Conservation (phyloP, 1,140 invertebrate species). For the Orchesella cincta region DNA sequence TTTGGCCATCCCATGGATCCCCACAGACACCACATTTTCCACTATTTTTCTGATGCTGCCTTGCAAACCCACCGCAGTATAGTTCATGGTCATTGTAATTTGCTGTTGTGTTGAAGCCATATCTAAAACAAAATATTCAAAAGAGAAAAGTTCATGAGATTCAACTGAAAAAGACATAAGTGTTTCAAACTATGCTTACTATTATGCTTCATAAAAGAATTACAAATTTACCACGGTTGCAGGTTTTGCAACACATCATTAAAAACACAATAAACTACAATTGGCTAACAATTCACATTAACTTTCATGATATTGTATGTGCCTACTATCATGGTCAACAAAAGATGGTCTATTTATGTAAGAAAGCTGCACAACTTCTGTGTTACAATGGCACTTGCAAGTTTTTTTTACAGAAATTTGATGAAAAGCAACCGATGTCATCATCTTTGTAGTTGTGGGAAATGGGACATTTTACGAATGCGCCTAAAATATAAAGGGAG, state of each 20-base stretch:
- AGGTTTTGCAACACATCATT: slow-evolving; percentile 15
- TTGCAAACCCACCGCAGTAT: slow-evolving; percentile 81
- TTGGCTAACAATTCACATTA: slow-evolving; percentile 2
- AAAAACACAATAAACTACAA: not conserved
- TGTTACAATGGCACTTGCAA: not conserved
- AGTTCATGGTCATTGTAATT: slow-evolving; percentile 87
- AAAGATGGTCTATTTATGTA: not conserved
- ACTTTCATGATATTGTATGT: not conserved
- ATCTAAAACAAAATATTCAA: slow-evolving; percentile 54
- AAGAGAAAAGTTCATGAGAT: too few relatives aligned
- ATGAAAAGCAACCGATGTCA: not conserved
- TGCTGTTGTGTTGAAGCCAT: slow-evolving; percentile 65
- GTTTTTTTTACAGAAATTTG: not conserved
- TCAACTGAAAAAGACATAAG: not conserved
- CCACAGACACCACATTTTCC: slow-evolving; percentile 83
- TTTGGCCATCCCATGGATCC: slow-evolving; percentile 75
- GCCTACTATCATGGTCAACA: not conserved
- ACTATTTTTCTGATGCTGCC: slow-evolving; percentile 70
- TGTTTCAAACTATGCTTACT: not conserved
- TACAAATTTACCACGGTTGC: slow-evolving; percentile 21
- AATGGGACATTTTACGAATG: slow-evolving; percentile 16
- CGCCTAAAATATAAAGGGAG: too few relatives aligned
- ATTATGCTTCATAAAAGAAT: not conserved
- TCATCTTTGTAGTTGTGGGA: not conserved
- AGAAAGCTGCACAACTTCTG: not conserved